Conservation (phyloP, 1,140 invertebrate genomes). For the Pinna nobilis region DNA sequence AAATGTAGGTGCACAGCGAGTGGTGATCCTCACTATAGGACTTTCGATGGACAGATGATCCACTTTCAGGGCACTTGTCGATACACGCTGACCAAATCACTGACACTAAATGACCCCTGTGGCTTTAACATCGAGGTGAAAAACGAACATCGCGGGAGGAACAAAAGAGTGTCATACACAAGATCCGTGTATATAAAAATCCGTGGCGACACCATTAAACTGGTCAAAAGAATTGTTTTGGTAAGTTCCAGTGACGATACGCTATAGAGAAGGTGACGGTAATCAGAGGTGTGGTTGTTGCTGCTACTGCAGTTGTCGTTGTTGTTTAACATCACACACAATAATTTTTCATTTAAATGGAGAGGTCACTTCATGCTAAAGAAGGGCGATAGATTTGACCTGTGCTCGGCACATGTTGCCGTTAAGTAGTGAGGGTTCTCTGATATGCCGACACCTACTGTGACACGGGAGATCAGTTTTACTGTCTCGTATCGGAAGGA, state of each 20-base stretch:
- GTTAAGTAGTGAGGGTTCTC: too few relatives aligned
- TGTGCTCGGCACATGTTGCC: too few relatives aligned
- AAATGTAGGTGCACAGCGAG: constrained; percentile 92
- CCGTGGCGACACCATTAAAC: constrained; percentile 82
- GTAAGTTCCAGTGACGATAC: constrained; percentile 78
- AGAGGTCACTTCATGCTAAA: too few relatives aligned
- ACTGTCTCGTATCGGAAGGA: too few relatives aligned
- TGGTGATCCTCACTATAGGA: constrained; percentile 93
- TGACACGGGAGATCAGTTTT: too few relatives aligned
- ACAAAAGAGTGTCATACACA: constrained; percentile 42
- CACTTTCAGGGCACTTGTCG: constrained; percentile 82
- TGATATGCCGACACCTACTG: too few relatives aligned
- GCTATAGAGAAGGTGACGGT: too few relatives aligned
- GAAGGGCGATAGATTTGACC: too few relatives aligned
- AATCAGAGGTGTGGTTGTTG: too few relatives aligned
- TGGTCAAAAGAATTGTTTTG: constrained; percentile 88
- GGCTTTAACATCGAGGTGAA: constrained; percentile 92
- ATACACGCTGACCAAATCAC: constrained; percentile 68
- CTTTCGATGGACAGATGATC: constrained; percentile 93
- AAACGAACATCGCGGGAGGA: constrained; percentile 76
- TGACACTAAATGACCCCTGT: constrained; percentile 29
- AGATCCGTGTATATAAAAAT: constrained; percentile 77
- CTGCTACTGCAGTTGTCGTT: too few relatives aligned
- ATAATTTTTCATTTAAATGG: too few relatives aligned
- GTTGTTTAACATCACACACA: too few relatives aligned